These are phyloP conservation scores for Hippasteria phrygiana DNA, from an alignment of 53 echinoderm and acorn worm genomes.

Conservation along the genomic window DNA sequence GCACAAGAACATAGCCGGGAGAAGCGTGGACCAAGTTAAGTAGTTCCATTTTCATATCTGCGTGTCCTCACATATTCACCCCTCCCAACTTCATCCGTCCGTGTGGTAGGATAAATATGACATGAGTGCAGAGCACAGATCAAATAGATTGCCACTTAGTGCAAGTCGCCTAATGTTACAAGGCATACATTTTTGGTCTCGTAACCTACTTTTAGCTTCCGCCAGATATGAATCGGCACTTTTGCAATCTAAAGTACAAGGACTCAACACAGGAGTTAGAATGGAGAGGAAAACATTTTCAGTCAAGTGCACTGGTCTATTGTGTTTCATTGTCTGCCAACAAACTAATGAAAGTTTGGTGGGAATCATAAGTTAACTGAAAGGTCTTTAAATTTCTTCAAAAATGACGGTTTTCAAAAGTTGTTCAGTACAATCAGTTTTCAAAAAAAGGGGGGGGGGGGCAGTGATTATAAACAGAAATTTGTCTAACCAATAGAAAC, in stretches of 20 bases:
- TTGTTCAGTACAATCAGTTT: no score
- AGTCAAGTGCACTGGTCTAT: neutral
- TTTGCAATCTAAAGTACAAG: neutral
- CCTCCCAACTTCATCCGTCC: neutral
- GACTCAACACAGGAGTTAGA: neutral
- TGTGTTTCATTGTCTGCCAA: no score
- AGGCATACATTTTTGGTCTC: slow-evolving; percentile 23
- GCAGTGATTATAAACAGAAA: no score
- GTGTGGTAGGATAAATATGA: slow-evolving; percentile 1
- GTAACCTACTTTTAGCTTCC: slow-evolving; percentile 13
- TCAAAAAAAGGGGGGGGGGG: no score
- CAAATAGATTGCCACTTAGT: slow-evolving; percentile 22
- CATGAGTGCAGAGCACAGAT: neutral
- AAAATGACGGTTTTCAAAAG: no score
- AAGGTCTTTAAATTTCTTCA: no score
- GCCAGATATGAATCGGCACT: neutral
- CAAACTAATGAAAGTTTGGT: no score
- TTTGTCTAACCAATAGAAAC: no score
- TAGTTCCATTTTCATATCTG: slow-evolving; percentile 2
- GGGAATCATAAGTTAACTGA: no score
- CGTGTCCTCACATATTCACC: neutral
- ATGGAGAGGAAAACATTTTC: neutral
- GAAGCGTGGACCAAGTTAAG: neutral
- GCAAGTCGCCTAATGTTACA: slow-evolving; percentile 12
- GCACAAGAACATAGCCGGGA: neutral